phyloP scores from a whole-genome alignment of 2,797 vertebrate genomes.

The Amblyraja radiata region DNA sequence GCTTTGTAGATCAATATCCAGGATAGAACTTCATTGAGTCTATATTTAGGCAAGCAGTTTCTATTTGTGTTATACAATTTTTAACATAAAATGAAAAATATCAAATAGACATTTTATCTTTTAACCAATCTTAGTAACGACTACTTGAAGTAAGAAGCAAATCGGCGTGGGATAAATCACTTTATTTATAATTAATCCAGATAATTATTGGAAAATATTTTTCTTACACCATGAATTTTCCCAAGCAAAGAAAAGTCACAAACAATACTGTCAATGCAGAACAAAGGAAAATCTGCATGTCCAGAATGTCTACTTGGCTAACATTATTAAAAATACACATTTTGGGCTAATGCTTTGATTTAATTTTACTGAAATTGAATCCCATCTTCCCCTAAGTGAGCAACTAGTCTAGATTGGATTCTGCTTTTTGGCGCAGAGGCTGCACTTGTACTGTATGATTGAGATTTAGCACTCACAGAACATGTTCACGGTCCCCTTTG shows the following conservation, averaged over 20 bases:
- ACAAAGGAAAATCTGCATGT: not conserved
- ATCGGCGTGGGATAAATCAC: not conserved
- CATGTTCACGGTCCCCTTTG: not conserved
- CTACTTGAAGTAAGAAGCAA: not conserved
- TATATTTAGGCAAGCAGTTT: too few species aligned
- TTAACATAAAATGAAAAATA: too few species aligned
- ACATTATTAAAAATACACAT: not conserved
- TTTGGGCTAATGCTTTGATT: not conserved
- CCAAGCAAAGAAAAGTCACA: not conserved
- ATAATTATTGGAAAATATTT: not conserved
- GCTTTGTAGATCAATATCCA: too few species aligned
- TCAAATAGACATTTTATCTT: too few species aligned
- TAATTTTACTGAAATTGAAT: not conserved
- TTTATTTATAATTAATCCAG: slow-evolving; percentile 27
- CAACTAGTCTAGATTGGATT: not conserved
- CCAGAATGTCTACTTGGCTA: not conserved
- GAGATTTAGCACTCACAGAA: not conserved
- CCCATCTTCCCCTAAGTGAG: not conserved
- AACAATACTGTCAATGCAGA: not conserved
- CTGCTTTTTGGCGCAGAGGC: not conserved
- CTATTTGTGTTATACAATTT: too few species aligned
- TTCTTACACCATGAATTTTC: not conserved
- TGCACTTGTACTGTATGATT: not conserved
- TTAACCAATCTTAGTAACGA: not conserved
- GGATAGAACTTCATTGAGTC: too few species aligned